Base-by-base conservation (phyloP, 2,888 invertebrate species). In the Trisateles emortualis region DNA sequence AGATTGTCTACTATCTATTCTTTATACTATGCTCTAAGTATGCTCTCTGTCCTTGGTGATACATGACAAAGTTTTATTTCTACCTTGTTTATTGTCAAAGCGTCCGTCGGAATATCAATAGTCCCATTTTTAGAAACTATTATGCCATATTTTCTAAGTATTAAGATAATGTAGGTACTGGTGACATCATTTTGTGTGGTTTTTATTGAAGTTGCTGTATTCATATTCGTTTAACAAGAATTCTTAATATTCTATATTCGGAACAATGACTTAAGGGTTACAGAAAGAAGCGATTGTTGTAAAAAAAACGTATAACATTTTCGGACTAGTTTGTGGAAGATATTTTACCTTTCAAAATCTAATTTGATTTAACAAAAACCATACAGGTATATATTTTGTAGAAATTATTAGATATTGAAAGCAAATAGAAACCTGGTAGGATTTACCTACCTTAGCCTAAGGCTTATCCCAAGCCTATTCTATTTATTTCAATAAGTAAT, bases 131-230 rank as follows among this genome's bases (percentile, higher is more conserved):
- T 49, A 64, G 68, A 59, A 67, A 59, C 61, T 52, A 60, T 59
- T 60, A 38, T 59, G 56, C 13, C 39, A 49, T 47, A 52, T 71
- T 64, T 71, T 57, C 68, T 64, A 19, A 49, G 72, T 56, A 68
- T 61, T 67, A 41, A 33, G 41, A 52, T 16, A 47, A 40, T n/a
- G 50, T 56, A 13, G 17, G 33, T 0, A 52, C 5, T 5, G 11
- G 44, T 68, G 71, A 71, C 68, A 60, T 68, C 68, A 68, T 55
- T 53, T 43, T 67, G 45, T 56, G 57, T 55, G 55, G 63, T 59
- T 42, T 9, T 0, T 3, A 43, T 33, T 41, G 35, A 19, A 11
- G 38, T 42, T 52, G 40, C 10, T 35, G 13, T 29, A 43, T 32
- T 32, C 24, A 35, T 35, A 45, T 26, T 36, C 5, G 41, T 56